Base-by-base conservation (phyloP, 92 coral and sea anemone species). In the Phymanthus crucifer region DNA sequence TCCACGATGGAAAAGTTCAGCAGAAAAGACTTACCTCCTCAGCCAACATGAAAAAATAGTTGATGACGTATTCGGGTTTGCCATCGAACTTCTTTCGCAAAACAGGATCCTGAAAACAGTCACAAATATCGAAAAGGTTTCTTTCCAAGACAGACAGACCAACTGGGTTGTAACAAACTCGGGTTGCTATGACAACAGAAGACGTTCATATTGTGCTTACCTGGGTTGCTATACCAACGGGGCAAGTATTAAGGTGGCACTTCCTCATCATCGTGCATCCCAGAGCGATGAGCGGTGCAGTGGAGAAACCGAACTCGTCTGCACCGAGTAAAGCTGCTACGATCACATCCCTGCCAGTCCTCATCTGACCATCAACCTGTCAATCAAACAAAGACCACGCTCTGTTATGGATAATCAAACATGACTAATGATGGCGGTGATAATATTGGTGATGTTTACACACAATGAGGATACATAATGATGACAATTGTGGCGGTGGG, bases 261-360 rank as follows among this genome's bases (percentile, higher is more conserved):
- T 95, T 95, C 65, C 98, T 68, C 98, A 95, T 95, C 98, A 95
- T 95, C 11, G 98, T 95, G 69, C 98, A 95, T 5, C 98, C 98
- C 31, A 95, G 80, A 36, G 97, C 93, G 56, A 95, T 95, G 74
- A 95, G 93, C 1, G 98, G 98, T 64, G 98, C 97, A 47, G 98
- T 95, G 2, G 98, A 95, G 54, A 95, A 95, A 16, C 95, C 98
- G 79, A 86, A 95, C 80, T 95, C 98, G 68, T 95, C 98, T 18
- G 97, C 98, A 33, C 98, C 98, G 21, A 95, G 87, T 29, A 95
- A 74, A 0, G 98, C 97, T 14, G 97, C 98, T 5, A 95, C 68
- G 33, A 95, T 87, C 56, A 95, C 95, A 76, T 95, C 98, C 75
- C 97, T 94, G 35, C 98, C 98, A 19, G 97, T 95, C 71, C 97